These are phyloP conservation scores for Bombus soroeensis DNA, from an alignment of 1,140 invertebrate species.

Conservation along the genomic window DNA sequence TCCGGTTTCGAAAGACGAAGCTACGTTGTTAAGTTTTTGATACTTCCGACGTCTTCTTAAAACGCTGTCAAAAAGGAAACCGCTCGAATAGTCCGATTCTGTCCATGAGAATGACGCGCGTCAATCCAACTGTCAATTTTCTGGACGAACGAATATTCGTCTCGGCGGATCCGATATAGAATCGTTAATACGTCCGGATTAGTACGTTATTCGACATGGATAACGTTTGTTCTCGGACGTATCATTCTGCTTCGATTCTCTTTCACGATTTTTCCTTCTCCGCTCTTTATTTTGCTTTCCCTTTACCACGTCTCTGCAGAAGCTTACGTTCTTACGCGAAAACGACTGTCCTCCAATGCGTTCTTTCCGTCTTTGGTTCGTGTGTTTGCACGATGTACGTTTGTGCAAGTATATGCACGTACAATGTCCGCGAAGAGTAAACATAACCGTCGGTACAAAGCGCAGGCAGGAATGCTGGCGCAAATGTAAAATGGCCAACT, in stretches of 20 bases:
- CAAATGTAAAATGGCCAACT: constrained; percentile 70
- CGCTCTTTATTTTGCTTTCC: not conserved
- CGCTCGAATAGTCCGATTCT: not conserved
- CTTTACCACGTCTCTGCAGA: not conserved
- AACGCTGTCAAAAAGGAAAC: not conserved
- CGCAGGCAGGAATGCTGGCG: constrained; percentile 57
- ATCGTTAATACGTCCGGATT: constrained; percentile 8
- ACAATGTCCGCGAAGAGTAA: constrained; percentile 37
- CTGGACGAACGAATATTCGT: not conserved
- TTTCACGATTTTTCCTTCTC: not conserved
- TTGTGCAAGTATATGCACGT: not conserved
- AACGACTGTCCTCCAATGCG: not conserved
- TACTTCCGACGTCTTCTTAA: not conserved
- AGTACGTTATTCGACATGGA: not conserved
- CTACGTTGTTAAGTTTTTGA: rapidly evolving
- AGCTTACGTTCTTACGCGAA: constrained; percentile 4
- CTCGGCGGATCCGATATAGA: not conserved
- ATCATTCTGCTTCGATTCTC: not conserved
- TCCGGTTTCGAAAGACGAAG: not conserved
- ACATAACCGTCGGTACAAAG: constrained; percentile 67
- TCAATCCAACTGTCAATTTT: constrained; percentile 3
- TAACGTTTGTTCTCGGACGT: not conserved
- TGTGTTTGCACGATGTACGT: constrained; percentile 21
- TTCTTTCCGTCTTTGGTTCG: not conserved
- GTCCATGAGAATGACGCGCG: not conserved